phyloP scores from a whole-genome alignment of 2,113 vertebrate genomes.

The Ptychochromis oligacanthus region DNA sequence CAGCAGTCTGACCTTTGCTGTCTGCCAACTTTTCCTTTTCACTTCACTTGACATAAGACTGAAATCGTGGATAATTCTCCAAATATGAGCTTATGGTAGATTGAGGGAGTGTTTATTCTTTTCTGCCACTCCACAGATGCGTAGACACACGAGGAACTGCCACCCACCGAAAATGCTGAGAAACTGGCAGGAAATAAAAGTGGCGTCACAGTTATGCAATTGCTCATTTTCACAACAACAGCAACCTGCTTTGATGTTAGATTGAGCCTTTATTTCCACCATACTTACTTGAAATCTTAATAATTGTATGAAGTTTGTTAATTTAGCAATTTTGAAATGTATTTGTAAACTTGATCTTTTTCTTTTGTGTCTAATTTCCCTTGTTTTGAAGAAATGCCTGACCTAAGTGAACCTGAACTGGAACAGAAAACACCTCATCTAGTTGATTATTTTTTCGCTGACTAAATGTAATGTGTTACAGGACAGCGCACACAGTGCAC shows the following conservation, averaged over 20 bases:
- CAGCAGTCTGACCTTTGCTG: constrained; percentile 42
- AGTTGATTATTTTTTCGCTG: not conserved
- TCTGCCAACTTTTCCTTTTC: constrained; percentile 57
- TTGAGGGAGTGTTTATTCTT: constrained; percentile 43
- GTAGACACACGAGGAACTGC: constrained; percentile 1
- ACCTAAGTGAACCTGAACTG: not conserved
- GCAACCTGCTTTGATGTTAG: not conserved
- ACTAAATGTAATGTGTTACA: not conserved
- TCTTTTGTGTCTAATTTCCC: not conserved
- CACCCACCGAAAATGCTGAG: constrained; percentile 4
- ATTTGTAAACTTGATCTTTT: not conserved
- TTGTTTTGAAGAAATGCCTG: not conserved
- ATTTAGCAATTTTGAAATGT: not conserved
- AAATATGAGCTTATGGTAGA: constrained; percentile 40
- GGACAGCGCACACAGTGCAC: not conserved
- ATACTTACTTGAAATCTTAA: not conserved
- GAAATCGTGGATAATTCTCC: constrained; percentile 46
- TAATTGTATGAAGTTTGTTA: not conserved
- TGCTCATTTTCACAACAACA: not conserved
- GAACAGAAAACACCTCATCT: not conserved
- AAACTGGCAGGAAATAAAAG: not conserved
- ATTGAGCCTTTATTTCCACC: not conserved
- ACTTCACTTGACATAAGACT: constrained; percentile 56
- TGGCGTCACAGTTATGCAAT: not conserved
- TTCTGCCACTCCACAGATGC: constrained; percentile 13